Base-by-base conservation (phyloP, 2,888 invertebrate genomes). In the Resseliella maxima region DNA sequence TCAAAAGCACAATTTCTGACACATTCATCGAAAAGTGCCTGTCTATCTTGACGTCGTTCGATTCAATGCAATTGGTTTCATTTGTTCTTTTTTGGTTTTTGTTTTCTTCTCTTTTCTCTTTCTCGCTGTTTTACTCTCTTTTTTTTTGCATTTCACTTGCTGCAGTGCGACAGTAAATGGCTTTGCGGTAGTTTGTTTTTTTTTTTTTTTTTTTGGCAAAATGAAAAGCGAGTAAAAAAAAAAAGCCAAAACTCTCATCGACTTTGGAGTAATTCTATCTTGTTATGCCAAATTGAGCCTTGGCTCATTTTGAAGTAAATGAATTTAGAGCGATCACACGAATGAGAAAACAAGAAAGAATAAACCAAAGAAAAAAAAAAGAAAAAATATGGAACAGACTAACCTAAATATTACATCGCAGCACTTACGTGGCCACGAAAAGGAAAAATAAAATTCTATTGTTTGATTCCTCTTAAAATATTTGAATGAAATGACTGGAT, bases 1-100 rank as follows among this genome's bases (percentile, higher is more conserved):
- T 72, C 72, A 72, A 72, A 72, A 72, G 72, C 72, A 72, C 21
- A 12, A 72, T 21, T 50, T 72, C 72, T 72, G 72, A 72, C 72
- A 72, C 72, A 72, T 72, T 72, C 72, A 72, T 31, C 72, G 72
- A 72, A 72, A 72, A 72, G 72, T 72, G 72, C 72, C 72, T 72
- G 72, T 72, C 72, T 72, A 72, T 72, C 72, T 72, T 10, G 2
- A 18, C 72, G 59, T n/a, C 59, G 24, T 59, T 10, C 31, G 12
- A 31, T 72, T 27, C 72, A 72, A 72, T 72, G 27, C 72, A 31
- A 31, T 72, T 72, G 31, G 31, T 27, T 27, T 72, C 72, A 12
- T 27, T 72, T 72, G 72, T 72, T 72, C 72, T 35, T 72, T 72
- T 72, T 72, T 59, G 59, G 24, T 24, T 24, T 3, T 10, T 18